Evolutionary conservation across 2,797 vertebrate species (phyloP).

Genomic region (Amphiprion clarkii): DNA sequence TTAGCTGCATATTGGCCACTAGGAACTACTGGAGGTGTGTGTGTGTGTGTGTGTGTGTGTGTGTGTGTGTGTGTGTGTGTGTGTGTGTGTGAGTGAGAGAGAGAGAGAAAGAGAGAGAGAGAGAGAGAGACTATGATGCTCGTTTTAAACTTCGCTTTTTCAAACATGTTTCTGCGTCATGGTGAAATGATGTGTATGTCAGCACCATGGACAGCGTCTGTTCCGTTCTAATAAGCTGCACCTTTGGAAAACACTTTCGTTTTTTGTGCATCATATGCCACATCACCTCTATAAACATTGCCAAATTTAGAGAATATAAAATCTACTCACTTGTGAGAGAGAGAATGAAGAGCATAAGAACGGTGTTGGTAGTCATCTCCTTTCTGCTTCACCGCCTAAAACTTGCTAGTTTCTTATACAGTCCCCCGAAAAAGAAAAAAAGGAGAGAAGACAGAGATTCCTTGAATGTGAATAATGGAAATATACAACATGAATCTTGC

Average conservation of each 20-base stretch:
- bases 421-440: conserved; percentile 3
- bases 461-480: neutral
- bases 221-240: no score
- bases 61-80: neutral
- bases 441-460: neutral
- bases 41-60: neutral
- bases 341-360: conserved; percentile 67
- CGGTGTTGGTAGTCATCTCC: conserved; percentile 65
- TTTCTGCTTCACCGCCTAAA: conserved; percentile 20
- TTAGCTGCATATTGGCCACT: neutral
- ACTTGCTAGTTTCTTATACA: conserved; percentile 26
- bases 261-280: neutral
- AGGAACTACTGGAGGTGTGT: neutral
- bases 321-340: conserved; percentile 72
- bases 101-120: neutral
- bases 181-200: neutral
- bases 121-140: no score
- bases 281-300: neutral
- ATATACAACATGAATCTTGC: no score
- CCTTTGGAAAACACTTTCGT: neutral
- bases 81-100: neutral
- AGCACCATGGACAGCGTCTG: conserved; percentile 22
- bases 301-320: neutral
- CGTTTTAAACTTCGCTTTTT: neutral
- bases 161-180: neutral